phyloP scores from a whole-genome alignment of 2,888 invertebrate species.

The Drosophila neonasuta region DNA sequence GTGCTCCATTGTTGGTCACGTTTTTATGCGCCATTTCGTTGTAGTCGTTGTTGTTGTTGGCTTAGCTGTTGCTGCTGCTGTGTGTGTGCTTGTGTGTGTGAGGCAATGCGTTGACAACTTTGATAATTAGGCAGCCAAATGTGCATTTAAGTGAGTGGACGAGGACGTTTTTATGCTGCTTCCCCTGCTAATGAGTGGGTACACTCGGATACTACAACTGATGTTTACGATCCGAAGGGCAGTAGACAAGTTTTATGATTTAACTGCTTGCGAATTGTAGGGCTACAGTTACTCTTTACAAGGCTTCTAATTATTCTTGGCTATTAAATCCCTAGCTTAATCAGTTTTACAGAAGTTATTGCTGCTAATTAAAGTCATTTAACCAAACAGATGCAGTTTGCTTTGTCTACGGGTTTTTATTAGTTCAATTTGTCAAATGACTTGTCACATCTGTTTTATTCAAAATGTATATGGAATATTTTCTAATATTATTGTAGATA shows the following conservation, averaged over 20 bases:
- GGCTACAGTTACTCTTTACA: slow-evolving; percentile 6
- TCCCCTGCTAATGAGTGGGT: slow-evolving; percentile 23
- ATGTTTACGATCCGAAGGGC: slow-evolving; percentile 13
- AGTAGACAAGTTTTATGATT: slow-evolving; percentile 15
- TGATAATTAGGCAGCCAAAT: slow-evolving; percentile 69
- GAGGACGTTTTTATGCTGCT: slow-evolving; percentile 30
- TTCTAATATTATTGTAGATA: no score
- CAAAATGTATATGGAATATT: neutral
- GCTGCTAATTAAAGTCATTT: slow-evolving; percentile 4
- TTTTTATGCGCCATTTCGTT: slow-evolving; percentile 54
- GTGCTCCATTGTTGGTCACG: slow-evolving; percentile 60
- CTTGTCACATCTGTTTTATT: no score
- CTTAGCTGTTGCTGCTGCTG: slow-evolving; percentile 14
- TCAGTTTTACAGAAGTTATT: slow-evolving; percentile 1
- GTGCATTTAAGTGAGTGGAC: slow-evolving; percentile 55
- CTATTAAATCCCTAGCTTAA: slow-evolving; percentile 3
- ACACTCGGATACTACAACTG: neutral
- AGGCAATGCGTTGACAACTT: slow-evolving; percentile 61
- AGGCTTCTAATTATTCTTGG: slow-evolving; percentile 4
- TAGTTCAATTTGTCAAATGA: neutral
- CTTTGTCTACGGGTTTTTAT: neutral
- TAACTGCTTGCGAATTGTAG: slow-evolving; percentile 11
- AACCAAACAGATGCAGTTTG: neutral
- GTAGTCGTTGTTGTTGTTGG: slow-evolving; percentile 4
- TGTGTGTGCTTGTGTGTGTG: slow-evolving; percentile 21